Evolutionary conservation across 2,888 invertebrate genomes (phyloP).

Genomic region (Drosophila mimica): DNA sequence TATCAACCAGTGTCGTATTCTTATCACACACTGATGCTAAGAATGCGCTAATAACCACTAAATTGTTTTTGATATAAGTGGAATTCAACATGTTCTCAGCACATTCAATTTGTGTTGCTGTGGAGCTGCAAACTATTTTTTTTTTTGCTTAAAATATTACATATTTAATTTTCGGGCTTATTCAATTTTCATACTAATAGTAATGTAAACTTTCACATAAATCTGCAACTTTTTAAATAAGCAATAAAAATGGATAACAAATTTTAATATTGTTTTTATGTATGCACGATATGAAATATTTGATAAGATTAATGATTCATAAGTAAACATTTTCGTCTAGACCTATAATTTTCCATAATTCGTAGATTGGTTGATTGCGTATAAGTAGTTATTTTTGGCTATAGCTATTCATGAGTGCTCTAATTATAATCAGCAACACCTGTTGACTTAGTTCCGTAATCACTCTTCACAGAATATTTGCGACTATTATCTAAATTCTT

Average conservation of each 20-base stretch:
- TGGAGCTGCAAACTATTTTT: not conserved
- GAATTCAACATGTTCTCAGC: constrained; percentile 8
- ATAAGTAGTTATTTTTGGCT: not conserved
- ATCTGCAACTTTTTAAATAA: not conserved
- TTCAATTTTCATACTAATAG: too few species aligned
- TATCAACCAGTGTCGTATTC: constrained; percentile 1
- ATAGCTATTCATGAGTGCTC: not conserved
- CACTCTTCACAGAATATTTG: not conserved
- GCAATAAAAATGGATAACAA: not conserved
- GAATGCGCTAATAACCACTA: constrained; percentile 32
- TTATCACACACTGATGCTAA: constrained; percentile 7
- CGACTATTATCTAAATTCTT: not conserved
- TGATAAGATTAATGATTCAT: not conserved
- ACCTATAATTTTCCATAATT: not conserved
- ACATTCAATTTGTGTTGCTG: not conserved
- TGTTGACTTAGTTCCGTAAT: not conserved
- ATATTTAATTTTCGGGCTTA: not conserved
- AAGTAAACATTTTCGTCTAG: not conserved
- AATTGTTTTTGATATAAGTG: constrained; percentile 15
- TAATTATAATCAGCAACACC: not conserved
- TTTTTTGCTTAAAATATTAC: not conserved
- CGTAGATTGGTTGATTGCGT: not conserved
- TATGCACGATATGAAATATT: not conserved
- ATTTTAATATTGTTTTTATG: not conserved
- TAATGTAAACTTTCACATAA: too few species aligned